Base-by-base conservation (phyloP, 2,888 invertebrate species). In the Cataglyphis rosenhaueri region DNA sequence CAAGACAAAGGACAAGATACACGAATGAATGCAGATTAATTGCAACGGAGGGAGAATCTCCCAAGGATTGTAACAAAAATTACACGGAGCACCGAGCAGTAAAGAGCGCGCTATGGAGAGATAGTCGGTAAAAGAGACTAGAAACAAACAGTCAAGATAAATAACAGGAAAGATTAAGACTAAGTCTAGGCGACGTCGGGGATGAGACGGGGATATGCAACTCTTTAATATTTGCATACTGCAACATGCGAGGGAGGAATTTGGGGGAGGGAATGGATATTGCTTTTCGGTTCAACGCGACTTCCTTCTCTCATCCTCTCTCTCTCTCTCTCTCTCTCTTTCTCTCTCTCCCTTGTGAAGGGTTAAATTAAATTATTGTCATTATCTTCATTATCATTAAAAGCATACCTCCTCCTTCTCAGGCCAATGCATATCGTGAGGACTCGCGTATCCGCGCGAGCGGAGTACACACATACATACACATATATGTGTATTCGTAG, bases 161-260 rank as follows among this genome's bases (percentile, higher is more conserved):
- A 78, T 78, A 79, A 70, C 32, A 70, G 55, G 55, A 78, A 29
- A 74, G 61, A 64, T 48, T 55, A 35, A 73, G 41, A 76, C 29
- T 29, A 32, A 21, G 32, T 35, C 52, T 52, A 35, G 48, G 35
- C 8, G 44, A 70, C 8, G 38, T 48, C 52, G 5, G 38, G n/a
- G 41, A 64, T 0, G 55, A 66, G 25, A 57, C 29, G 41, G n/a
- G 18, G 35, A 62, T 0, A 35, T 64, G 29, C 48, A 21, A 84
- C 71, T 89, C 85, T 89, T 87, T 87, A 86, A 89, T 87, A 89
- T 89, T 89, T 88, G 85, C 87, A 79, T 62, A 85, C 41, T 70
- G 84, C 84, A 84, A 78, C 79, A 64, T 71, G 82, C 66, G 61
- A 76, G 62, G 70, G 38, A 29, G 21, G 55, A 52, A 75, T 66